Evolutionary conservation across 2,797 vertebrate genomes (phyloP), one percentile per base, ranked within the genome.

Genomic region (Neosilurus mollespiculum): DNA sequence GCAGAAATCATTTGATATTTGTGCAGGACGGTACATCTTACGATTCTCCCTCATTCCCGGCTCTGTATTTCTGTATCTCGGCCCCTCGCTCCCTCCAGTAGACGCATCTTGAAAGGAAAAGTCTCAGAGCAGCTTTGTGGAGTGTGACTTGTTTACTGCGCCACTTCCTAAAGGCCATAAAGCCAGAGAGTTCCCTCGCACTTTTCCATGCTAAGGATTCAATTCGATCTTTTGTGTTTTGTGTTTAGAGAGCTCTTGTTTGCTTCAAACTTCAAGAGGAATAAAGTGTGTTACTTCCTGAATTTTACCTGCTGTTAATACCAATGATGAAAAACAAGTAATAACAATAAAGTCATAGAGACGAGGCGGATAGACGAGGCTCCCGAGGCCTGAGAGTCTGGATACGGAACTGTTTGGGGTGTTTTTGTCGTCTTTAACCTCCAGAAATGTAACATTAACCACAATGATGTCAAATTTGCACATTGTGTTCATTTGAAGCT

Each of bases 91-190:
- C 82, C 90, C 88, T 90, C 83, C 88, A 86, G 87, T 93, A 92
- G 91, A 93, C 90, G 92, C 93, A 92, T 90, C 90, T 90, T 92
- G 92, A 93, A 92, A 90, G 87, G 85, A 75, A 71, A 84, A 30
- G 75, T 84, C 24, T 70, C 18, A 53, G 80, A 69, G 66, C 80
- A 49, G 54, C 77, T 81, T 90, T 91, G 76, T 90, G 91, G 90
- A 91, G 93, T 92, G 90, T 65, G 93, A 93, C 92, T 92, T 90
- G 86, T 95, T 94, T 93, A 94, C 92, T 93, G 83, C 91, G 24
- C 87, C 90, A 94, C 92, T 94, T 95, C 94, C 94, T 76, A 64
- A 49, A 82, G 84, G 84, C 78, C 82, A 20, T 89, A 89, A 89
- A 89, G 81, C 80, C 86, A 81, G 82, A 89, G 85, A 80, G 75